These are phyloP conservation scores for Leptinotarsa haldemani DNA, from an alignment of 2,888 invertebrate species.

Conservation along the genomic window DNA sequence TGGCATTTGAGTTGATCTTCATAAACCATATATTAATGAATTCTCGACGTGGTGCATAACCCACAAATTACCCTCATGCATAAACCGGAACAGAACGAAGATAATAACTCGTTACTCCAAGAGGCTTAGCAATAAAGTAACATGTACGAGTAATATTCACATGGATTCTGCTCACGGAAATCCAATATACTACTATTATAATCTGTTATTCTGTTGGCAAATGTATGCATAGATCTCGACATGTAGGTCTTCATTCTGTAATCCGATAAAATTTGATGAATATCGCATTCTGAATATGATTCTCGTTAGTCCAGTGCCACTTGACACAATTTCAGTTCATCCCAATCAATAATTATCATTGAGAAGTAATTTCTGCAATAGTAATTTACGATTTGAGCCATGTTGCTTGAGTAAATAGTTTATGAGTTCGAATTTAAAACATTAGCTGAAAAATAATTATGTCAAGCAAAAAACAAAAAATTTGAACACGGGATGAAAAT, in stretches of 20 bases:
- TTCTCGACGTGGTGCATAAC: conserved; percentile 3
- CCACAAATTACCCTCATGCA: conserved; percentile 10
- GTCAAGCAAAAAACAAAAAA: no score
- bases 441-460: no score
- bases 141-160: conserved; percentile 9
- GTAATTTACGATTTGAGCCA: no score
- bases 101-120: conserved; percentile 16
- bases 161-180: conserved; percentile 14
- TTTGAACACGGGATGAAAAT: no score
- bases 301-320: no score
- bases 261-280: neutral
- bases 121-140: conserved; percentile 11
- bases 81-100: conserved; percentile 3
- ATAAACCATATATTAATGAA: neutral
- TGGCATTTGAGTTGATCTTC: neutral
- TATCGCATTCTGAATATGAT: neutral
- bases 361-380: no score
- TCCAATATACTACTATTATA: conserved; percentile 11
- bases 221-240: neutral
- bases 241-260: neutral
- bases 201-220: conserved; percentile 1
- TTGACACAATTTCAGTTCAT: no score
- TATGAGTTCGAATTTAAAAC: no score
- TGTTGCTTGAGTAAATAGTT: no score
- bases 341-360: no score